Percentiles rank a stretch among this genome's conserved stretches.
phyloP scores from a whole-genome alignment of 2,113 vertebrate species.

The Petromus typicus region DNA sequence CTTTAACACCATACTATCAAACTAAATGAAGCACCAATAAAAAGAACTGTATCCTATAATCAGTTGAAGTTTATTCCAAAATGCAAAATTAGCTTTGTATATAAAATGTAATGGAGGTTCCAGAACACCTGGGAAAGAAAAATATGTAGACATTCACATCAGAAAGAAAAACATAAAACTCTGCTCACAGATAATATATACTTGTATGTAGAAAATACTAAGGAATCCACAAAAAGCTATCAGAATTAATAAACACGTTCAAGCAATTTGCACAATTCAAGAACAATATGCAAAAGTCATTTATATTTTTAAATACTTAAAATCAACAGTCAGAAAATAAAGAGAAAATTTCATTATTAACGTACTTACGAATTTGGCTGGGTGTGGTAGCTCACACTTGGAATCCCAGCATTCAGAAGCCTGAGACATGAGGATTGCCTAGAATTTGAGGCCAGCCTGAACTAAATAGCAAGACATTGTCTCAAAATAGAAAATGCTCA shows the following conservation, averaged over 20 bases:
- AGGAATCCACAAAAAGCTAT: background rate
- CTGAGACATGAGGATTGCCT: too few relatives aligned
- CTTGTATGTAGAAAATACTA: background rate
- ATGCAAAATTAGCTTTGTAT: background rate
- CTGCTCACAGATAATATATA: background rate
- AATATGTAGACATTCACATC: background rate
- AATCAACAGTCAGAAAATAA: background rate
- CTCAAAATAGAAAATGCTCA: too few relatives aligned
- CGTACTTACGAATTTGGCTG: too few relatives aligned
- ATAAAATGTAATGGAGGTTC: background rate
- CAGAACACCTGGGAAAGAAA: background rate
- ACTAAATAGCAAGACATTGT: too few relatives aligned
- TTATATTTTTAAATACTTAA: background rate
- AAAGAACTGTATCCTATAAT: background rate
- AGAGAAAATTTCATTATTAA: background rate
- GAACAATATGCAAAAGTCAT: background rate
- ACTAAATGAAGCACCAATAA: background rate
- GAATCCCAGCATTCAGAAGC: too few relatives aligned
- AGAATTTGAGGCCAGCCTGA: too few relatives aligned
- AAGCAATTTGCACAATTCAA: background rate
- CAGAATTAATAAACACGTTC: background rate
- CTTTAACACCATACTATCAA: background rate
- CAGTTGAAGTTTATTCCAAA: background rate
- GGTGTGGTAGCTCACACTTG: too few relatives aligned
- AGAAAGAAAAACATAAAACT: background rate